Base-by-base conservation (phyloP, 2,888 invertebrate genomes). In the Lutraria lutraria region DNA sequence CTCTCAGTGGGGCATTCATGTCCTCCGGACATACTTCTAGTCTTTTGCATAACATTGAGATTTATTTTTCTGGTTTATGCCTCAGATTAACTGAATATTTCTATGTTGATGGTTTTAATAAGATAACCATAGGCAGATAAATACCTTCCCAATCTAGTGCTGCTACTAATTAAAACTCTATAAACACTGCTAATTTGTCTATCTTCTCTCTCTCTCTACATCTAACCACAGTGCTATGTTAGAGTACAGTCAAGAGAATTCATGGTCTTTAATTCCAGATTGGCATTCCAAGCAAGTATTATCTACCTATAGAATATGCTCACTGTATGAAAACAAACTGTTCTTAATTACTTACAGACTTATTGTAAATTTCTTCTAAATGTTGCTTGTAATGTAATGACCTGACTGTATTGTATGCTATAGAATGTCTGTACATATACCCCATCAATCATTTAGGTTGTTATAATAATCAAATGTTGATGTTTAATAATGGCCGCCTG, bases 121-220 rank as follows among this genome's bases (percentile, higher is more conserved):
- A 76, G 76, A 19, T 76, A 34, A 31, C 29, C 34, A 76, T 34
- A 76, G 76, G 76, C 31, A 34, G 76, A 31, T 76, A 21, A 19
- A 34, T 76, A 34, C 16, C 76, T 76, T 16, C 34, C 6, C 76
- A 68, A 60, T 25, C 63, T 68, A n/a, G 16, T 76, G 31, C 76
- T 76, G 76, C 34, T 76, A 19, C 15, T 76, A 76, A 76, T 76
- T 76, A 76, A 76, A 76, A 19, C 31, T 76, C 76, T 76, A 34
- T 76, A 76, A 76, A 76, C 76, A 76, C 34, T 10, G 31, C 76
- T 76, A 76, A 76, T 76, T 76, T 25, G 63, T 68, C 63, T 68
- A 25, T 25, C 25, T 25, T n/a, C 25, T 68, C n/a, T 12, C 63
- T n/a, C 25, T 68, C n/a, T 12, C 63, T 68, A 13, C 25, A 12